Evolutionary conservation across 1,140 invertebrate genomes (phyloP).

Genomic region (Drosophila eugracilis): DNA sequence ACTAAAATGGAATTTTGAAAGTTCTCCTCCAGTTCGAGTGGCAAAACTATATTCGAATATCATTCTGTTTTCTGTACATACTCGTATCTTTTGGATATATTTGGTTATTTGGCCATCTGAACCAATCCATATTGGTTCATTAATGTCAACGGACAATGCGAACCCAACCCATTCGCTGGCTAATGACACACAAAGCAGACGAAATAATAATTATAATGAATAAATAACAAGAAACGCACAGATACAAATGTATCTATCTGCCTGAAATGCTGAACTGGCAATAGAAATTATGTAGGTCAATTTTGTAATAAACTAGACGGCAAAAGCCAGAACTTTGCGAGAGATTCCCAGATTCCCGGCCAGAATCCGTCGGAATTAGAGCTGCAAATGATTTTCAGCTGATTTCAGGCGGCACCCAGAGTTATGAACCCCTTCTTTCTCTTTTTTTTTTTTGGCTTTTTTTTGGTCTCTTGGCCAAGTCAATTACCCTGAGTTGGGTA

Average conservation of each 20-base stretch:
- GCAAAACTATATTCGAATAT: slow-evolving; percentile 7
- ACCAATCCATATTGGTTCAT: slow-evolving; percentile 79
- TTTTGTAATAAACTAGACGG: slow-evolving; percentile 79
- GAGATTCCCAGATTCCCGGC: slow-evolving; percentile 18
- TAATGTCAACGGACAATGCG: slow-evolving; percentile 73
- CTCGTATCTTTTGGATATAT: too few relatives aligned
- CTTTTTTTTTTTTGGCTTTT: background rate
- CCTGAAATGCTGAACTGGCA: too few relatives aligned
- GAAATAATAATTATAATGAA: slow-evolving; percentile 82
- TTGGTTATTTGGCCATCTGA: slow-evolving; percentile 35
- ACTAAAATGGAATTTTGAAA: slow-evolving; percentile 41
- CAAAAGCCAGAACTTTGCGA: slow-evolving; percentile 24
- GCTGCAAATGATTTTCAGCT: slow-evolving; percentile 56
- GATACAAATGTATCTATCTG: slow-evolving; percentile 55
- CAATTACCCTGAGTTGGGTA: slow-evolving; percentile 75
- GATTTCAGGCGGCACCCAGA: slow-evolving; percentile 55
- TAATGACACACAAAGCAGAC: slow-evolving; percentile 37
- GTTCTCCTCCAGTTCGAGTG: slow-evolving; percentile 31
- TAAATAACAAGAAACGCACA: slow-evolving; percentile 69
- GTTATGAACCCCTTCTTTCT: slow-evolving; percentile 28
- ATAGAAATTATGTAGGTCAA: slow-evolving; percentile 75
- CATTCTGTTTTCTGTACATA: too few relatives aligned
- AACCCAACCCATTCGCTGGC: slow-evolving; percentile 44
- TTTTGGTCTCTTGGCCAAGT: slow-evolving; percentile 26
- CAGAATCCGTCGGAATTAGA: slow-evolving; percentile 33